These are phyloP conservation scores for Polypterus bichir DNA, from an alignment of 2,113 vertebrate genomes.

Conservation along the genomic window DNA sequence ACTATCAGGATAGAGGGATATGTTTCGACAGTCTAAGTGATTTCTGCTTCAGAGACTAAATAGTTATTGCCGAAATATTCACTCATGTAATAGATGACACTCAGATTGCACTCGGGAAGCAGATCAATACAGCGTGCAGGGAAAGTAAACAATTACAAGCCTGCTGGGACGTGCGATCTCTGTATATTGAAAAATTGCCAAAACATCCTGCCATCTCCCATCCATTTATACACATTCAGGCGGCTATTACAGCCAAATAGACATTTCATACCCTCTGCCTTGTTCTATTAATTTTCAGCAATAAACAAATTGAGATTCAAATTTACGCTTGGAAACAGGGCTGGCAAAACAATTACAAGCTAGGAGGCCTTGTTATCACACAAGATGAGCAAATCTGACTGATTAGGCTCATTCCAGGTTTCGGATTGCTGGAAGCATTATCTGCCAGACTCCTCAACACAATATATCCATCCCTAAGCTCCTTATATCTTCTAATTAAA, in stretches of 20 bases:
- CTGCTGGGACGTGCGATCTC: slow-evolving; percentile 13
- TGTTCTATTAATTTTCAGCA: slow-evolving; percentile 17
- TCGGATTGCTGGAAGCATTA: slow-evolving; percentile 27
- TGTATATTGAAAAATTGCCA: slow-evolving; percentile 4
- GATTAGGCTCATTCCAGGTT: slow-evolving; percentile 32
- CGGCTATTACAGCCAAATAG: slow-evolving; percentile 10
- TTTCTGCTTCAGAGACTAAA: background rate
- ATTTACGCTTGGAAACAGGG: slow-evolving; percentile 22
- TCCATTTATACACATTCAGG: slow-evolving; percentile 19
- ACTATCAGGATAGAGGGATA: too few species aligned
- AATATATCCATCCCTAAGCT: slow-evolving; percentile 36
- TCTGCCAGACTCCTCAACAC: slow-evolving; percentile 24
- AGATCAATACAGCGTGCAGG: slow-evolving; percentile 11
- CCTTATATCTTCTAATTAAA: slow-evolving; percentile 33
- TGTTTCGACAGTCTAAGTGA: background rate
- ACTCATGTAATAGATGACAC: background rate
- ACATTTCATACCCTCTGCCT: slow-evolving; percentile 16
- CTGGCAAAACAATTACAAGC: slow-evolving; percentile 31
- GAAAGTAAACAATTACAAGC: slow-evolving; percentile 8
- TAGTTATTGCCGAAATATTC: slow-evolving; percentile 4
- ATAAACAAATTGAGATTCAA: slow-evolving; percentile 29
- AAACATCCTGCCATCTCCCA: background rate
- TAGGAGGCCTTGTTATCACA: slow-evolving; percentile 25
- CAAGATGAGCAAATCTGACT: slow-evolving; percentile 33
- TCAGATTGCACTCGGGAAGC: background rate